Base-by-base conservation (phyloP, 2,888 invertebrate genomes). In the Lasioglossum figueresi region DNA sequence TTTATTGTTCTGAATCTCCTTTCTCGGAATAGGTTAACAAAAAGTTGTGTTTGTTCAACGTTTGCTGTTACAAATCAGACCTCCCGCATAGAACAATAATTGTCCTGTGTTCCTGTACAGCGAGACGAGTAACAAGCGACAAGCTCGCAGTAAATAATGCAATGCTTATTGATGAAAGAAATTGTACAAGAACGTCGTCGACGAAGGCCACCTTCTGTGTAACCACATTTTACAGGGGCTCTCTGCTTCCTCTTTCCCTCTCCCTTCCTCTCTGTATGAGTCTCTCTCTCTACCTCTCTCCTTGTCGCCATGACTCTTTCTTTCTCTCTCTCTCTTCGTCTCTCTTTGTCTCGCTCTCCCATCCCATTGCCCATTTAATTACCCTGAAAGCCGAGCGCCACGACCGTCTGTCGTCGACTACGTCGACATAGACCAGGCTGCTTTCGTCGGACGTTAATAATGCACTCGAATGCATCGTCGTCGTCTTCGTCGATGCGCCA, bases 321-420 rank as follows among this genome's bases (percentile, higher is more conserved):
- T 1, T 5, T 14, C 27, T 31, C 34, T 34, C 5, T 14, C 27
- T 31, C 34, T 34, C 14, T 16, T 4, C 16, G 6, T 31, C 31
- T 63, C 31, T 19, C 31, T 63, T 16, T 19, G 63, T 63, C 19
- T 66, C 34, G 8, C 34, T 66, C 76, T 34, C 70, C 73, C 68
- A 43, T 27, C 71, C 71, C 76, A 73, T 76, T 72, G 89, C 78
- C 85, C 88, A 89, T 91, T 91, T 91, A 91, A 92, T 92, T 92
- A 91, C 84, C 87, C 87, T 91, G 86, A 92, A 91, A 91, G 92
- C 89, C 81, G 56, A 74, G 56, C 70, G 59, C 70, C 48, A 68
- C 76, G 40, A n/a, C 63, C 77, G 76, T 80, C 78, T 84, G 66
- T 71, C 80, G 78, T 56, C 68, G 34, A 5, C 71, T 52, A 40